These are phyloP conservation scores for Seriola quinqueradiata DNA, from an alignment of 2,113 vertebrate species.

Conservation along the genomic window DNA sequence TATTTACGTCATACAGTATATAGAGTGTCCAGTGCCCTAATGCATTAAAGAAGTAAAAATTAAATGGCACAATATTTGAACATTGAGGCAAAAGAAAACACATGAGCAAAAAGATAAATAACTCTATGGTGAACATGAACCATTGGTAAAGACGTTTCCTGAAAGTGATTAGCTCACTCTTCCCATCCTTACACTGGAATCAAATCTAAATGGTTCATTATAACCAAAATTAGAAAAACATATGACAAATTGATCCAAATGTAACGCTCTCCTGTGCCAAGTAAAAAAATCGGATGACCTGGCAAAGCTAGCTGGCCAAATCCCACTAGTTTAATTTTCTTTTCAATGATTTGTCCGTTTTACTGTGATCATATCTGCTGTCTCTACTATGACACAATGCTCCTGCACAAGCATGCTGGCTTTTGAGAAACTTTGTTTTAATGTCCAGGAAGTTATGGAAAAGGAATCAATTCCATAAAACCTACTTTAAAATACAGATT, in stretches of 20 bases:
- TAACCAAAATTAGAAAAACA: background rate
- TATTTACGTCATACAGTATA: background rate
- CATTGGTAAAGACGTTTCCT: slow-evolving; percentile 1
- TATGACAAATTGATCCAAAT: background rate
- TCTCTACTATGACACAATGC: background rate
- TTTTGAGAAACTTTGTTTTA: background rate
- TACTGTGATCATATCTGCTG: background rate
- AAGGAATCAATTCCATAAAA: background rate
- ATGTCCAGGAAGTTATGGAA: background rate
- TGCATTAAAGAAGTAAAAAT: background rate
- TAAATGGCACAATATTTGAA: background rate
- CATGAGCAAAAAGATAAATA: background rate
- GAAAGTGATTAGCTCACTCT: slow-evolving; percentile 11
- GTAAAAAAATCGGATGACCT: background rate
- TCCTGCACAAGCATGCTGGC: background rate
- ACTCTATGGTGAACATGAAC: background rate
- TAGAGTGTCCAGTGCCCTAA: background rate
- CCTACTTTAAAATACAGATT: background rate
- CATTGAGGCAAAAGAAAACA: background rate
- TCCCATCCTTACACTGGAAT: slow-evolving; percentile 30
- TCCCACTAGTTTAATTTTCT: background rate
- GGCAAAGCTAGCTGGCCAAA: background rate
- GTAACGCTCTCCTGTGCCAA: background rate
- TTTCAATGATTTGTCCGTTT: background rate
- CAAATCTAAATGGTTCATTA: slow-evolving; percentile 3